Conservation (phyloP, 2,888 invertebrate genomes). For the Hetaerina titia region DNA sequence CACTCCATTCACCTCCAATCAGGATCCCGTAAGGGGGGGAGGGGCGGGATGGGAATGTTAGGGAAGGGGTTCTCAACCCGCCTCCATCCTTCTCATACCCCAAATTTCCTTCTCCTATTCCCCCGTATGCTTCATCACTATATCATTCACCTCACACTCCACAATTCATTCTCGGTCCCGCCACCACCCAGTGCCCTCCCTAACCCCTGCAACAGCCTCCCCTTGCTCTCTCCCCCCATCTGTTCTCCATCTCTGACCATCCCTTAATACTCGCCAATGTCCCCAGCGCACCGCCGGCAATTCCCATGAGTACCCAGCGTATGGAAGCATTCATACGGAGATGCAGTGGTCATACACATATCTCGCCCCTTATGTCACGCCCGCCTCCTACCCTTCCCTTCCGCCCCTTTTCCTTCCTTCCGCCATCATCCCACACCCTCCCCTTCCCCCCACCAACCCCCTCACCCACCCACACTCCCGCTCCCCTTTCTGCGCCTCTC, state of each 20-base stretch:
- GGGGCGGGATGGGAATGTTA: not conserved
- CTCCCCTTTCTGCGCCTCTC: not conserved
- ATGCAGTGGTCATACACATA: constrained; percentile 63
- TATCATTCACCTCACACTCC: not conserved
- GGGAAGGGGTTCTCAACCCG: not conserved
- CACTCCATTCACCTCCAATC: not conserved
- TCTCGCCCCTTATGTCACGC: constrained; percentile 37
- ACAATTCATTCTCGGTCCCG: not conserved
- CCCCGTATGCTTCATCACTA: not conserved
- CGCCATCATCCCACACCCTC: not conserved
- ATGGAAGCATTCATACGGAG: constrained; percentile 61
- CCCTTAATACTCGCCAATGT: constrained; percentile 44
- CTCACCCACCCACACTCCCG: not conserved
- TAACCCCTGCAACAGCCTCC: not conserved
- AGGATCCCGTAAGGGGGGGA: not conserved
- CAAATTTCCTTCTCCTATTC: not conserved
- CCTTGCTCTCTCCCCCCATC: not conserved
- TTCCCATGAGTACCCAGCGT: constrained; percentile 52
- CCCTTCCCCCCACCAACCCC: not conserved
- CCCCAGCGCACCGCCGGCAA: constrained; percentile 43
- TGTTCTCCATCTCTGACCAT: constrained; percentile 24
- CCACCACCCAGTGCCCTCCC: not conserved
- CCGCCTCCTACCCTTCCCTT: not conserved
- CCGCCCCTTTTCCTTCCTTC: not conserved
- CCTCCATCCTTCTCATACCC: not conserved